These are phyloP conservation scores for Yponomeuta cagnagella DNA, from an alignment of 2,888 invertebrate species.

Conservation along the genomic window DNA sequence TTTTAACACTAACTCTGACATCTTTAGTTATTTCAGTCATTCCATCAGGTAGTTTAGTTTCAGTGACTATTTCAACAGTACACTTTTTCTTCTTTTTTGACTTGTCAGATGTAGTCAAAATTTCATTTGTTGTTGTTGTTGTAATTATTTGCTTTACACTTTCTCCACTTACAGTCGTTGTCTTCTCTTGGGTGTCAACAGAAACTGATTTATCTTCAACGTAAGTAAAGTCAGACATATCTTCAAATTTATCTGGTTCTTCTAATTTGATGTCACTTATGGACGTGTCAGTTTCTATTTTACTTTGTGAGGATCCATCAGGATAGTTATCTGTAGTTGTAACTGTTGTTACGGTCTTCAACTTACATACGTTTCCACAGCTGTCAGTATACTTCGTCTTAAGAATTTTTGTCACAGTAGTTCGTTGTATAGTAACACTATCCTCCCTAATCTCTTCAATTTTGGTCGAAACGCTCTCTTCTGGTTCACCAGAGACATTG, in stretches of 20 bases:
- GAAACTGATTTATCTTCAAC: constrained; percentile 48
- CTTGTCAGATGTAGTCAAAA: constrained; percentile 43
- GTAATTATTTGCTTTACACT: constrained; percentile 52
- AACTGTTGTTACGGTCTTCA: constrained; percentile 52
- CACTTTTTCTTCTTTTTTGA: constrained; percentile 56
- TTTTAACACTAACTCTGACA: constrained; percentile 53
- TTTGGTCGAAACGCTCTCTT: constrained; percentile 50
- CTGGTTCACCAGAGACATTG: constrained; percentile 41
- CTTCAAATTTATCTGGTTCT: constrained; percentile 34
- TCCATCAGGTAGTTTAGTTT: constrained; percentile 52
- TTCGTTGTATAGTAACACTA: constrained; percentile 44
- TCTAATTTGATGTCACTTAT: constrained; percentile 49
- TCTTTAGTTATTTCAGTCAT: constrained; percentile 62
- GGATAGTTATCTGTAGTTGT: constrained; percentile 64
- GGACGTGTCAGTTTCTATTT: constrained; percentile 55
- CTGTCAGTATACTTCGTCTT: constrained; percentile 56
- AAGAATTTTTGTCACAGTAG: constrained; percentile 44
- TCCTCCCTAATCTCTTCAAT: constrained; percentile 50
- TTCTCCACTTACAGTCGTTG: constrained; percentile 45
- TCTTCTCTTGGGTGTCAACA: constrained; percentile 48
- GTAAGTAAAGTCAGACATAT: constrained; percentile 44
- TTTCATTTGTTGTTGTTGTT: constrained; percentile 55
- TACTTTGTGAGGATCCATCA: constrained; percentile 60
- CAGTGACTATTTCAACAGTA: constrained; percentile 56
- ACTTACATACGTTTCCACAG: constrained; percentile 42